phyloP scores from a whole-genome alignment of 2,888 invertebrate species.

The Labia minor region DNA sequence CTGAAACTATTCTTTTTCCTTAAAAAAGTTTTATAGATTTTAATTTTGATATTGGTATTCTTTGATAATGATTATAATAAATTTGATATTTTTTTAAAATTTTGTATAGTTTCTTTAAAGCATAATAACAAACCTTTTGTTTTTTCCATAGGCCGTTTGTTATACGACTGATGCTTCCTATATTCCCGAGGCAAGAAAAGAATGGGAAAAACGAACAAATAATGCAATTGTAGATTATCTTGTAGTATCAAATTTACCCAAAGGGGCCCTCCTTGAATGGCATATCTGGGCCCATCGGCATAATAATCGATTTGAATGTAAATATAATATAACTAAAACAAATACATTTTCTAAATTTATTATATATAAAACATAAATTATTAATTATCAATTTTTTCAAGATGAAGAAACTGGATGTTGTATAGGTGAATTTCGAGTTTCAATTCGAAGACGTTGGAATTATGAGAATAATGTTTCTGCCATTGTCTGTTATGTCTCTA shows the following conservation, averaged over 20 bases:
- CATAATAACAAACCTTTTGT: too few relatives aligned
- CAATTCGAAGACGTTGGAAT: constrained; percentile 76
- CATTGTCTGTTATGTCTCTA: constrained; percentile 71
- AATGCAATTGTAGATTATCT: constrained; percentile 82
- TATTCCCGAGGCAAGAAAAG: constrained; percentile 62
- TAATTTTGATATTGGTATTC: too few relatives aligned
- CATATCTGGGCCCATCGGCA: constrained; percentile 84
- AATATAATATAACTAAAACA: constrained; percentile 32
- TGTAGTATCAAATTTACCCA: constrained; percentile 69
- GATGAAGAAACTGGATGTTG: constrained; percentile 87
- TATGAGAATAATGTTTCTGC: constrained; percentile 80
- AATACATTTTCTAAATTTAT: not conserved
- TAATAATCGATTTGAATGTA: constrained; percentile 79
- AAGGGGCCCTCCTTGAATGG: constrained; percentile 78
- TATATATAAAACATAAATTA: not conserved
- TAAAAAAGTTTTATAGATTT: too few relatives aligned
- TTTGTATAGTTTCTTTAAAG: too few relatives aligned
- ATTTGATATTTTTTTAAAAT: too few relatives aligned
- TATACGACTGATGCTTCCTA: constrained; percentile 65
- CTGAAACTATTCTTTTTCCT: too few relatives aligned
- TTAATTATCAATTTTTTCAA: constrained; percentile 42
- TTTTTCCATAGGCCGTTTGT: constrained; percentile 78
- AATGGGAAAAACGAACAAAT: constrained; percentile 72
- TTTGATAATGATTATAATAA: too few relatives aligned
- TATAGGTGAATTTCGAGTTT: constrained; percentile 68